Conservation (phyloP, 1,140 invertebrate species). For the Diabrotica undecimpunctata region DNA sequence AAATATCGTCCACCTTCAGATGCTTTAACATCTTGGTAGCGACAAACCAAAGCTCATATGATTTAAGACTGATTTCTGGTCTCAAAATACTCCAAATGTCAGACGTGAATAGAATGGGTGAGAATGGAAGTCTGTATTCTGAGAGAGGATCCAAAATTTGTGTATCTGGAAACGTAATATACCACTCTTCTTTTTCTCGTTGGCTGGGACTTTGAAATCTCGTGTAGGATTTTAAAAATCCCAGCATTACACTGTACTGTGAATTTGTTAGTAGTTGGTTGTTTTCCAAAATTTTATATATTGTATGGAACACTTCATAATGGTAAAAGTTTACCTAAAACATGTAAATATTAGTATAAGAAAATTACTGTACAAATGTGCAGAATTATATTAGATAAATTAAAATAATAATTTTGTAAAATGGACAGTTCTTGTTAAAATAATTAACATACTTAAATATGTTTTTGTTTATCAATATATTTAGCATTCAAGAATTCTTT, state of each 20-base stretch:
- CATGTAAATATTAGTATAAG: too few species aligned
- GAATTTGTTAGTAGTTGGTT: background rate
- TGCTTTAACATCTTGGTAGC: slow-evolving; percentile 27
- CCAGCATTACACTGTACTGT: slow-evolving; percentile 18
- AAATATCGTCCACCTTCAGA: slow-evolving; percentile 39
- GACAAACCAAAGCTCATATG: slow-evolving; percentile 41
- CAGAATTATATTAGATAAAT: too few species aligned
- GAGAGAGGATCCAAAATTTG: slow-evolving; percentile 36
- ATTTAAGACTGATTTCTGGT: slow-evolving; percentile 41
- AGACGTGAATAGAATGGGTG: slow-evolving; percentile 30
- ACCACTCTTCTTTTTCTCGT: slow-evolving; percentile 40
- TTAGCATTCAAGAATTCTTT: too few species aligned
- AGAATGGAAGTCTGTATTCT: slow-evolving; percentile 37
- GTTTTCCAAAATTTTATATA: slow-evolving; percentile 25
- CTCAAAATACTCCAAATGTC: slow-evolving; percentile 42
- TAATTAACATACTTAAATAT: too few species aligned
- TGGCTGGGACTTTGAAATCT: slow-evolving; percentile 30
- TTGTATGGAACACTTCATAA: slow-evolving; percentile 41
- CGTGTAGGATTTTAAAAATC: slow-evolving; percentile 36
- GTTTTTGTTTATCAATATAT: too few species aligned
- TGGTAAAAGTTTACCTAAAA: slow-evolving; percentile 41
- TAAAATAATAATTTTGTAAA: too few species aligned
- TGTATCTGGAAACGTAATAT: slow-evolving; percentile 29
- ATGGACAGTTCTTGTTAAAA: too few species aligned
- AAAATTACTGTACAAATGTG: slow-evolving; percentile 2